These are phyloP conservation scores for Origma solitaria DNA, from an alignment of 2,113 vertebrate genomes.

Conservation along the genomic window DNA sequence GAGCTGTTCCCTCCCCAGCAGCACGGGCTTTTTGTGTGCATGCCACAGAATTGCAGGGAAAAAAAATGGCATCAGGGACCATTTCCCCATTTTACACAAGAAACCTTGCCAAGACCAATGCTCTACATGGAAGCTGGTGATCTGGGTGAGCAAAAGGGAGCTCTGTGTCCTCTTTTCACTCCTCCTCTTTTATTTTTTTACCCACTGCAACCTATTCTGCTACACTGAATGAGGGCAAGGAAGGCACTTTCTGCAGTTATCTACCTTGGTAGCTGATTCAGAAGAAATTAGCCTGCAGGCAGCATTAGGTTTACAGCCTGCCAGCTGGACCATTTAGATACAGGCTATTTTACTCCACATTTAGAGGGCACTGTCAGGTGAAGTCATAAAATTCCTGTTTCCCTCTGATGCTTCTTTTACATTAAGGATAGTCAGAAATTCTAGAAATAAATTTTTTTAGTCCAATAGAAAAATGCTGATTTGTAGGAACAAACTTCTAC, in stretches of 20 bases:
- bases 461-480: not conserved
- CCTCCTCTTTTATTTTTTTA: not conserved
- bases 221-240: not conserved
- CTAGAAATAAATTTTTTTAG: not conserved
- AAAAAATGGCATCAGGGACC: not conserved
- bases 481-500: not conserved
- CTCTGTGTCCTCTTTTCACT: not conserved
- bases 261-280: not conserved
- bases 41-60: fast-evolving
- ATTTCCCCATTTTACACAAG: not conserved
- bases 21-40: fast-evolving
- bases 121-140: not conserved
- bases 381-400: not conserved
- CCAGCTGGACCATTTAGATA: not conserved
- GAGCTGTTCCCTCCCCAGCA: not conserved
- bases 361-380: not conserved
- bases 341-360: not conserved
- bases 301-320: not conserved
- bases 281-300: not conserved
- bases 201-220: not conserved
- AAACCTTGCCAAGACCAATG: not conserved
- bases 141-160: not conserved
- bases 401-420: not conserved
- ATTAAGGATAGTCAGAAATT: not conserved
- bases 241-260: not conserved